Conservation (phyloP, 1,140 invertebrate genomes). For the Chlorops oryzae region DNA sequence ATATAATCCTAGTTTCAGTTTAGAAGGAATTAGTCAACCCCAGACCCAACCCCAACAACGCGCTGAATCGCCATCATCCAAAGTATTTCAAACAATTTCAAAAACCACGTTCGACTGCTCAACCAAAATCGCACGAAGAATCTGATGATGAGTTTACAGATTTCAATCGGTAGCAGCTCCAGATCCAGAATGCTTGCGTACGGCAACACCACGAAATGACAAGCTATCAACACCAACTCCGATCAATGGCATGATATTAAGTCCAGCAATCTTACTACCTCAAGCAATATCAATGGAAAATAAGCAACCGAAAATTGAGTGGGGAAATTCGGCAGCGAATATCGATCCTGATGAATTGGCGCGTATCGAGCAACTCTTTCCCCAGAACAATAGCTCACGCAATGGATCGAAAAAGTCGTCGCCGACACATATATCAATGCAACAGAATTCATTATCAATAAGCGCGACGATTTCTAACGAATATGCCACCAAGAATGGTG, state of each 20-base stretch:
- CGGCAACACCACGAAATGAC: too few species aligned
- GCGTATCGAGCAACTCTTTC: conserved; percentile 48
- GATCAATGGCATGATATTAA: conserved; percentile 36
- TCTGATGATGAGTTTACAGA: conserved; percentile 42
- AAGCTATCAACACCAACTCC: too few species aligned
- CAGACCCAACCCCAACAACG: neutral
- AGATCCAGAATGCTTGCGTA: neutral
- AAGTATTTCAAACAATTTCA: conserved; percentile 1
- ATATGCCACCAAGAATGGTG: conserved; percentile 34
- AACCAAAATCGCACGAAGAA: neutral
- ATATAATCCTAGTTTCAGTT: conserved; percentile 31
- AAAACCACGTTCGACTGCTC: too few species aligned
- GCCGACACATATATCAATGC: conserved; percentile 6
- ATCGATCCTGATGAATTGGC: conserved; percentile 60
- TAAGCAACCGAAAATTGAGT: conserved; percentile 54
- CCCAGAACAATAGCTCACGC: conserved; percentile 14
- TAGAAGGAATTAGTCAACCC: conserved; percentile 2
- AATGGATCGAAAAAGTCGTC: conserved; percentile 20
- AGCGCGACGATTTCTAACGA: conserved; percentile 37
- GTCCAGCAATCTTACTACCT: conserved; percentile 40
- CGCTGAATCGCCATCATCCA: neutral
- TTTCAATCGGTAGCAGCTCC: conserved; percentile 43
- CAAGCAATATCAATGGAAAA: conserved; percentile 33
- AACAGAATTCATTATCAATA: conserved; percentile 24
- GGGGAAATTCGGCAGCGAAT: conserved; percentile 53